Percentiles rank a stretch among this genome's conserved stretches.
These are phyloP conservation scores for Octodonta nipae DNA, from an alignment of 2,888 invertebrate species.

Conservation along the genomic window DNA sequence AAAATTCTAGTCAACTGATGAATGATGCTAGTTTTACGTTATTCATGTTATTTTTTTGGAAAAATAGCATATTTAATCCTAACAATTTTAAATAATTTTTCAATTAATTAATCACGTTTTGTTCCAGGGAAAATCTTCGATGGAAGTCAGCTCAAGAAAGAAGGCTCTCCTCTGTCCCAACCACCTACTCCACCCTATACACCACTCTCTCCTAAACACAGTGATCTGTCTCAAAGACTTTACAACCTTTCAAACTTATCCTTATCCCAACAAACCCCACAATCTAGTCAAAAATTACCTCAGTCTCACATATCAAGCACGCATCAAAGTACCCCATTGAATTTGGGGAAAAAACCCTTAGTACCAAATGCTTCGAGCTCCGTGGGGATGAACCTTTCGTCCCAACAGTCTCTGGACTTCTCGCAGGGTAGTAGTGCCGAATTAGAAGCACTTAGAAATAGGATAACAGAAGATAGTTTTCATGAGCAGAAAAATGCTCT, in stretches of 20 bases:
- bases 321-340: conserved; percentile 11
- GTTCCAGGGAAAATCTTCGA: conserved; percentile 39
- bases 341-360: conserved; percentile 12
- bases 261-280: conserved; percentile 10
- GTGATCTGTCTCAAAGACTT: too few relatives aligned
- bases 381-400: conserved; percentile 8
- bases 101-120: conserved; percentile 5
- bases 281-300: conserved; percentile 31
- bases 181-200: conserved; percentile 41
- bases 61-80: too few relatives aligned
- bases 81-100: background rate
- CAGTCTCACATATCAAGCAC: conserved; percentile 16
- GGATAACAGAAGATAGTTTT: conserved; percentile 15
- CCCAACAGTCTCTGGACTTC: conserved; percentile 12
- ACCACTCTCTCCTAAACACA: conserved; percentile 34
- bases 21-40: too few relatives aligned
- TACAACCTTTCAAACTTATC: too few relatives aligned
- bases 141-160: conserved; percentile 29
- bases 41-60: too few relatives aligned
- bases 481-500: conserved; percentile 14
- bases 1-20: too few relatives aligned
- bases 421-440: conserved; percentile 16
- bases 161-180: conserved; percentile 32
- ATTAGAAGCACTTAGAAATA: conserved; percentile 17
- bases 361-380: conserved; percentile 6